Percentiles rank a stretch among this genome's conserved stretches.
phyloP scores from a whole-genome alignment of 1,140 invertebrate genomes.

The Diabrotica undecimpunctata region DNA sequence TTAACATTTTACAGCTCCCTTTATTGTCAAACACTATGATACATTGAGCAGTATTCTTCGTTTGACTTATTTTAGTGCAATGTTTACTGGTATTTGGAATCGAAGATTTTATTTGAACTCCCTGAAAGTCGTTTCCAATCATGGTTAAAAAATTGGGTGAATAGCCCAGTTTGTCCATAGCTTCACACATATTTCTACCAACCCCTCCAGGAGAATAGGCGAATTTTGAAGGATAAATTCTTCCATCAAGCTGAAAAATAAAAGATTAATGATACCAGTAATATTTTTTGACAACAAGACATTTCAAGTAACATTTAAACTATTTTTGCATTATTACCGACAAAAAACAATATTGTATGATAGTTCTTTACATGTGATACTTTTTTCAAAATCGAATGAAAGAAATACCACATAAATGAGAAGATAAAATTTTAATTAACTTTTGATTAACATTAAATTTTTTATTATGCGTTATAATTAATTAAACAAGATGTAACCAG shows the following conservation, averaged over 20 bases:
- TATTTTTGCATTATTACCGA: too few relatives aligned
- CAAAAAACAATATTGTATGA: too few relatives aligned
- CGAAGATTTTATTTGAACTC: slow-evolving; percentile 49
- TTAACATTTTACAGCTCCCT: slow-evolving; percentile 73
- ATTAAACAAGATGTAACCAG: too few relatives aligned
- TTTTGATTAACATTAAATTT: too few relatives aligned
- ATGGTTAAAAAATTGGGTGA: slow-evolving; percentile 72
- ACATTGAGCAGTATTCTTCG: slow-evolving; percentile 65
- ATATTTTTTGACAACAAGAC: not conserved
- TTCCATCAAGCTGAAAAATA: slow-evolving; percentile 66
- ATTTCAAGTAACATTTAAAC: too few relatives aligned
- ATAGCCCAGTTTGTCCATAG: slow-evolving; percentile 67
- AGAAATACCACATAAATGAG: too few relatives aligned
- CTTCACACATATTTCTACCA: slow-evolving; percentile 85
- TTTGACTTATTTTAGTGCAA: slow-evolving; percentile 25
- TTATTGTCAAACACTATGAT: slow-evolving; percentile 64
- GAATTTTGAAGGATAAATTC: slow-evolving; percentile 66
- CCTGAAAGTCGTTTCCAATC: slow-evolving; percentile 69
- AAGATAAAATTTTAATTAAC: too few relatives aligned
- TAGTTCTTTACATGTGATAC: too few relatives aligned
- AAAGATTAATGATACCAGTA: not conserved
- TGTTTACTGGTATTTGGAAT: slow-evolving; percentile 40
- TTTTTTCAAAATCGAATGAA: too few relatives aligned
- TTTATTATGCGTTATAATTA: too few relatives aligned
- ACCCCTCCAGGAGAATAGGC: slow-evolving; percentile 78